A percentile compares a stretch with the other conserved stretches of the same genome.
Conservation (phyloP, 2,113 vertebrate genomes). For the Gasterosteus aculeatus region DNA sequence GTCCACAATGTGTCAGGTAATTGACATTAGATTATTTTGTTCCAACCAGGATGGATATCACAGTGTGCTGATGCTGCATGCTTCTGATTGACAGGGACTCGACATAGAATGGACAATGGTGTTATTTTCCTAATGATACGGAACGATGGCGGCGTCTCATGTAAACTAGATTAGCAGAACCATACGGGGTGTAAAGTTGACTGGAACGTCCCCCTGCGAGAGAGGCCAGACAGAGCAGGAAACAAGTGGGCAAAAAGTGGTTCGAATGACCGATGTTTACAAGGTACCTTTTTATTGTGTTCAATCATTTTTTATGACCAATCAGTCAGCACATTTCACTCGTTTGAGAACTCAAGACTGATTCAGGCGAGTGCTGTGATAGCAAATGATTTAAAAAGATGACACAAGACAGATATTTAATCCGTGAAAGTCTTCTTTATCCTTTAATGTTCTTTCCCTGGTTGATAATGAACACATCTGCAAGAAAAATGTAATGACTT, state of each 20-base stretch:
- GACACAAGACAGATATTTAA: not conserved
- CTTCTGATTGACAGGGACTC: constrained; percentile 47
- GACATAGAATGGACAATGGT: constrained; percentile 37
- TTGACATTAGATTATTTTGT: constrained; percentile 58
- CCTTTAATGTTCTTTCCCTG: constrained; percentile 10
- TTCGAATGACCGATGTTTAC: not conserved
- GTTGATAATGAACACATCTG: constrained; percentile 37
- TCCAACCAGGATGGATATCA: constrained; percentile 38
- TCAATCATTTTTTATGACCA: not conserved
- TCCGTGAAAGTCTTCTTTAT: constrained; percentile 14
- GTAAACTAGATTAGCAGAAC: constrained; percentile 50
- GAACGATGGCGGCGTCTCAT: constrained; percentile 44
- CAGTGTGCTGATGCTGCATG: constrained; percentile 24
- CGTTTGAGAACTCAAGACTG: not conserved
- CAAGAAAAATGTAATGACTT: constrained; percentile 9
- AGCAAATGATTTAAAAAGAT: not conserved
- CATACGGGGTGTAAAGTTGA: constrained; percentile 26
- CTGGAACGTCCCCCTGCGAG: constrained; percentile 29
- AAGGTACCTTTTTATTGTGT: too few relatives aligned
- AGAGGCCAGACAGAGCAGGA: constrained; percentile 30
- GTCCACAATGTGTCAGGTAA: constrained; percentile 72
- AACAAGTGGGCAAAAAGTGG: constrained; percentile 23
- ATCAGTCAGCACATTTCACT: not conserved
- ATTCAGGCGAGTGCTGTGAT: not conserved
- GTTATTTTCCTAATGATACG: constrained; percentile 49